These are phyloP conservation scores for Dicaeum eximium DNA, from an alignment of 2,113 vertebrate genomes.

Conservation along the genomic window DNA sequence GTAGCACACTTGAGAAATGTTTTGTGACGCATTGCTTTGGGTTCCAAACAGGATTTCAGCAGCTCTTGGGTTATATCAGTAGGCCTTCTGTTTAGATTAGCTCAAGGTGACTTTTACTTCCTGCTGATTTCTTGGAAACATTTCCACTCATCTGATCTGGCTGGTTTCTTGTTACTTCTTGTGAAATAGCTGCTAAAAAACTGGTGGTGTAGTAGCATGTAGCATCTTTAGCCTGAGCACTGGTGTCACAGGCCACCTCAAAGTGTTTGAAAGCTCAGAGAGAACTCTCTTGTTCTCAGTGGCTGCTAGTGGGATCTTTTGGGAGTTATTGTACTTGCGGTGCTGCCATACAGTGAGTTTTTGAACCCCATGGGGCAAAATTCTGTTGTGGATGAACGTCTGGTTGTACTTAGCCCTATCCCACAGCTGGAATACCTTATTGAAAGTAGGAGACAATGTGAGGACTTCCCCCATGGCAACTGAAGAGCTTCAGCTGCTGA, in stretches of 20 bases:
- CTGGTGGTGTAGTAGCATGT: not conserved
- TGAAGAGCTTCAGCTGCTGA: not conserved
- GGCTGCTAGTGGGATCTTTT: not conserved
- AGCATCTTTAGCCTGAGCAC: not conserved
- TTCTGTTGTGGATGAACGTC: not conserved
- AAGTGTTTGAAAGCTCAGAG: not conserved
- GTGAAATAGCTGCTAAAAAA: not conserved
- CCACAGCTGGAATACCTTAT: not conserved
- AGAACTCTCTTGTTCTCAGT: not conserved
- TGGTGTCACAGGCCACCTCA: not conserved
- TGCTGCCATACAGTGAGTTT: not conserved
- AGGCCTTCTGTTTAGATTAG: not conserved
- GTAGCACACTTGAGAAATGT: not conserved
- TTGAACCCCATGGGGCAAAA: not conserved
- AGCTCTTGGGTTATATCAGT: not conserved
- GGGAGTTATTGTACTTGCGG: not conserved
- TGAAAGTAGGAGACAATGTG: not conserved
- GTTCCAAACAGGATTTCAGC: not conserved
- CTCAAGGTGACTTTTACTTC: not conserved
- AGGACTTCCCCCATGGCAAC: not conserved
- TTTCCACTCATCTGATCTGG: not conserved
- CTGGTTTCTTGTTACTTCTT: not conserved
- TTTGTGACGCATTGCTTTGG: not conserved
- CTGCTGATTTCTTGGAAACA: not conserved
- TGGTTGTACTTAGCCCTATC: not conserved